Percentiles rank a stretch among this genome's conserved stretches.
Conservation (phyloP, 1,140 invertebrate genomes). For the Colletes gigas region DNA sequence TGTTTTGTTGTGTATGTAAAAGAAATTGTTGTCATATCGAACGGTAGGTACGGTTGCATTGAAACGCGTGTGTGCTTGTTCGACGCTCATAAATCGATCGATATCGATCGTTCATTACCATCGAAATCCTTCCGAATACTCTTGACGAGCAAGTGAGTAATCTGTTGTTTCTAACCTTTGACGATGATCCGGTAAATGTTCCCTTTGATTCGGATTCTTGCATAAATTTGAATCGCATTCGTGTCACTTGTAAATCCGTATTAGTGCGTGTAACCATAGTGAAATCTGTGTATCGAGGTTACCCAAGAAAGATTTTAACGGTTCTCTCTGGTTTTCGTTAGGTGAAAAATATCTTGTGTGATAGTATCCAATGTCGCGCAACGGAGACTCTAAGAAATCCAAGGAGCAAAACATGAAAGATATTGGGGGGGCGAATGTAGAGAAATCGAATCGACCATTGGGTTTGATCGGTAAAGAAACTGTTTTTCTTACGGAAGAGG, state of each 20-base stretch:
- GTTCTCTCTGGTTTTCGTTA: constrained; percentile 9
- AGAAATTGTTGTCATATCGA: not conserved
- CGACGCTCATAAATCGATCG: not conserved
- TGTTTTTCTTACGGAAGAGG: constrained; percentile 46
- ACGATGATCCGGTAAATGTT: not conserved
- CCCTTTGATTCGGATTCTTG: not conserved
- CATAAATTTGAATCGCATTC: not conserved
- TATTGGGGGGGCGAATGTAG: not conserved
- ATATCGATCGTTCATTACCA: not conserved
- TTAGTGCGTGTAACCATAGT: no score
- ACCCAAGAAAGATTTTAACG: not conserved
- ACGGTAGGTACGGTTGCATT: not conserved
- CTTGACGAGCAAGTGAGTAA: not conserved
- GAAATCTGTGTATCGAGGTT: not conserved
- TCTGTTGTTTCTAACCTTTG: not conserved
- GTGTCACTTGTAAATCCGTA: no score
- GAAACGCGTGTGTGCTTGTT: not conserved
- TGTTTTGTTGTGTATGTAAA: not conserved
- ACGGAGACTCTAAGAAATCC: not conserved
- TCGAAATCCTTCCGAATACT: not conserved
- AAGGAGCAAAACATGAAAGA: not conserved
- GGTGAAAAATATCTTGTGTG: not conserved
- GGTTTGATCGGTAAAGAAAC: constrained; percentile 14
- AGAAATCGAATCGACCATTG: not conserved
- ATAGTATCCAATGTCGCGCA: constrained; percentile 3